These are phyloP conservation scores for Epinephelus malabaricus DNA, from an alignment of 2,797 vertebrate species.

Conservation along the genomic window DNA sequence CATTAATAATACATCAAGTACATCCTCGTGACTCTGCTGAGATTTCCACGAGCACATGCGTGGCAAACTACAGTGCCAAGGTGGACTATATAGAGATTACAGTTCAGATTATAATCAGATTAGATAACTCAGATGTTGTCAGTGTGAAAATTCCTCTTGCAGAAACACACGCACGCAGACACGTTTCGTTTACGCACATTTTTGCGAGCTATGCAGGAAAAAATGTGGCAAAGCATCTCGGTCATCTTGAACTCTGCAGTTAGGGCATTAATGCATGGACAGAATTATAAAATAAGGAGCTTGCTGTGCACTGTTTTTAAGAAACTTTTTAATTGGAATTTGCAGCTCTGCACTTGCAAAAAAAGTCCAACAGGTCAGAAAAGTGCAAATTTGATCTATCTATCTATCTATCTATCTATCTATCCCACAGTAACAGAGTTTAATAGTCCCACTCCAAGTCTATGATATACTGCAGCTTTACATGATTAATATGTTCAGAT, in stretches of 20 bases:
- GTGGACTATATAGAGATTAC: neutral
- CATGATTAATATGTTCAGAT: neutral
- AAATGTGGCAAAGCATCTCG: neutral
- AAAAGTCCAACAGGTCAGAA: neutral
- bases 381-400: neutral
- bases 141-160: neutral
- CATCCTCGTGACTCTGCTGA: constrained; percentile 43
- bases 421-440: neutral
- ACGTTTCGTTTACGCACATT: neutral
- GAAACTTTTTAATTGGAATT: neutral
- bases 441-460: neutral
- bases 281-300: neutral
- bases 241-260: neutral
- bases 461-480: neutral
- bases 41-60: constrained; percentile 40
- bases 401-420: constrained; percentile 25
- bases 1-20: constrained; percentile 70
- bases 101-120: constrained; percentile 8
- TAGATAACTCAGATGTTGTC: neutral
- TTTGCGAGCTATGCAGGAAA: neutral
- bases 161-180: neutral
- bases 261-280: neutral
- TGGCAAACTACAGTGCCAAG: neutral
- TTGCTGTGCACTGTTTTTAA: neutral
- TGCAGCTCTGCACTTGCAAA: too few relatives aligned